Base-by-base conservation (phyloP, 2,888 invertebrate genomes). In the Tipula vernalis region DNA sequence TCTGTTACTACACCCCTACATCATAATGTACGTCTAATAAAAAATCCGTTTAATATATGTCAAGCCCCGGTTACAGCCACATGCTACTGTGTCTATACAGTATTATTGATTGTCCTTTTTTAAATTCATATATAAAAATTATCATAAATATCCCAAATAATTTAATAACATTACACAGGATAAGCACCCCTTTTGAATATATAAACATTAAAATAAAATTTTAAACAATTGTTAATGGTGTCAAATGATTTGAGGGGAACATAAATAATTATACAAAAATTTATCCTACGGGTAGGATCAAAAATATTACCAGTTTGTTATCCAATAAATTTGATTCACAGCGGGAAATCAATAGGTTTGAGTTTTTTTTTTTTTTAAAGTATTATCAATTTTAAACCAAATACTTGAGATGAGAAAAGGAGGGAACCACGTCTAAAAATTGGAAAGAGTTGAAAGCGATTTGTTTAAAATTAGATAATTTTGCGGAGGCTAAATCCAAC, bases 251-350 rank as follows among this genome's bases (percentile, higher is more conserved):
- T 71, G 28, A 28, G 71, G 71, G 71, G 71, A 28, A 71, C 71
- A n/a, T 12, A 39, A 5, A n/a, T 12, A 71, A 71, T 71, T 71
- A 71, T 71, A 28, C 28, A 28, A 28, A 28, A 71, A 71, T 71
- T 71, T 71, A 71, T 71, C 71, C 71, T 71, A 71, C 71, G 71
- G 71, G 71, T 15, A 71, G 28, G 28, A 71, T 71, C 28, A 71
- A 6, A 18, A 71, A 71, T 71, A 28, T 28, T 71, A 71, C 71
- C 71, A 71, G 71, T 71, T 71, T 71, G 71, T 71, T 71, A 71
- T 71, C 71, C 71, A 71, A 71, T 71, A 71, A 71, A 71, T 71
- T 71, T 71, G 71, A 71, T 71, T 71, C 71, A 71, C 71, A 71
- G 71, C 71, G 10, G 71, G 71, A 71, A 51, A 28, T 71, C 71